Conservation (phyloP, 1,140 invertebrate genomes). For the Lepidostoma basale region DNA sequence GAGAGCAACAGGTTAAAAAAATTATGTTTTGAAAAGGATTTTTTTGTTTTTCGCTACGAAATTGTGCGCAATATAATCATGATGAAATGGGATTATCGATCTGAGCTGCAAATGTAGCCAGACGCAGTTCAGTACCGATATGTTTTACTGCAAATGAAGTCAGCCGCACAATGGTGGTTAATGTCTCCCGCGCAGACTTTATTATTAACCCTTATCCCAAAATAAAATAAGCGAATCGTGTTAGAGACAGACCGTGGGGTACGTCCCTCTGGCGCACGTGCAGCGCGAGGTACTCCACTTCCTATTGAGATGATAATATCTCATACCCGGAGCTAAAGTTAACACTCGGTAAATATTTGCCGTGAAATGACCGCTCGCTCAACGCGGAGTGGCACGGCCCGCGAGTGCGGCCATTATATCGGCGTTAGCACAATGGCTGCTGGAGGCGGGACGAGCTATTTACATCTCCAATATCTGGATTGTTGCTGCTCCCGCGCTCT, state of each 20-base stretch:
- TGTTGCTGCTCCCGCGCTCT: not conserved
- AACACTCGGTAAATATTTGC: not conserved
- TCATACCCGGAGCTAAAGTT: not conserved
- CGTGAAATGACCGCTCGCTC: constrained; percentile 1
- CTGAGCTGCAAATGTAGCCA: too few relatives aligned
- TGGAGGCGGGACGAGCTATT: not conserved
- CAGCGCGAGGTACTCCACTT: not conserved
- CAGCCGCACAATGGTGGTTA: too few relatives aligned
- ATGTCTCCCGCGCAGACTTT: not conserved
- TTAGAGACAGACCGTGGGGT: not conserved
- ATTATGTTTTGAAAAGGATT: too few relatives aligned
- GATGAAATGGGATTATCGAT: too few relatives aligned
- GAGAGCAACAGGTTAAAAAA: too few relatives aligned
- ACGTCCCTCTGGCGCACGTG: not conserved
- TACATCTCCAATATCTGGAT: not conserved
- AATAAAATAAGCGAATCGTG: not conserved
- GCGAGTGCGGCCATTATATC: not conserved
- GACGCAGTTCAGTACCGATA: too few relatives aligned
- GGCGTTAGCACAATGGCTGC: too few relatives aligned
- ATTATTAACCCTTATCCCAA: too few relatives aligned
- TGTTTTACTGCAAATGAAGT: too few relatives aligned
- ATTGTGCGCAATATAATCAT: too few relatives aligned
- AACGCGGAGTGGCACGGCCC: not conserved
- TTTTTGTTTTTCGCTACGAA: too few relatives aligned
- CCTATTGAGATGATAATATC: constrained; percentile 4